Conservation (phyloP, 2,888 invertebrate genomes). For the Eupithecia centaureata region DNA sequence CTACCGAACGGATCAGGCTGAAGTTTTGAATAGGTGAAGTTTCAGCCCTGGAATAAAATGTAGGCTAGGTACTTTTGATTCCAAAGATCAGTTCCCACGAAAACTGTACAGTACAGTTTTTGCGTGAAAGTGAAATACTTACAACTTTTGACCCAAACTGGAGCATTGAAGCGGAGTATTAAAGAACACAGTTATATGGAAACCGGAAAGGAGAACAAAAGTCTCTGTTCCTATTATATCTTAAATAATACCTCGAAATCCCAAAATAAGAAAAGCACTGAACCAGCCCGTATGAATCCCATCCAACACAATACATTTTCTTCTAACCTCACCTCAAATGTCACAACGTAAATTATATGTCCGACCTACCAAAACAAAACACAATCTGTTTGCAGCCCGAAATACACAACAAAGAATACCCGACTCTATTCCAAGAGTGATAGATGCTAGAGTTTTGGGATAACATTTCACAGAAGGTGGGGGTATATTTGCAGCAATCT, state of each 20-base stretch:
- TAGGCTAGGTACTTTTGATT: too few species aligned
- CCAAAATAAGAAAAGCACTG: not conserved
- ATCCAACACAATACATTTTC: constrained; percentile 37
- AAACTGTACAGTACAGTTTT: too few species aligned
- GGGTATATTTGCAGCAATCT: constrained; percentile 15
- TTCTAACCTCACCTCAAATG: constrained; percentile 47
- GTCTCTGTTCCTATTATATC: not conserved
- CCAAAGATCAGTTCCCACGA: too few species aligned
- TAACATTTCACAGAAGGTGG: not conserved
- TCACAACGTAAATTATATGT: constrained; percentile 56
- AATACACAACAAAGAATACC: not conserved
- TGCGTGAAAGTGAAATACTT: too few species aligned
- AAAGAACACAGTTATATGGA: not conserved
- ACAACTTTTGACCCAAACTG: too few species aligned
- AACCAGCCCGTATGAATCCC: not conserved
- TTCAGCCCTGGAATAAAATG: too few species aligned
- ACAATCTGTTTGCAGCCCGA: constrained; percentile 22
- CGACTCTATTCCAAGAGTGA: not conserved
- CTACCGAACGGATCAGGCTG: too few species aligned
- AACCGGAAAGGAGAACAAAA: not conserved
- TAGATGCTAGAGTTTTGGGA: not conserved
- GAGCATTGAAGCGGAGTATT: not conserved
- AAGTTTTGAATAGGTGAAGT: too few species aligned
- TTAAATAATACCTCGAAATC: not conserved
- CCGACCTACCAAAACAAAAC: constrained; percentile 31